Evolutionary conservation across 2,113 vertebrate species (phyloP), one percentile per base, ranked within the genome.

Genomic region (Cynoglossus semilaevis): DNA sequence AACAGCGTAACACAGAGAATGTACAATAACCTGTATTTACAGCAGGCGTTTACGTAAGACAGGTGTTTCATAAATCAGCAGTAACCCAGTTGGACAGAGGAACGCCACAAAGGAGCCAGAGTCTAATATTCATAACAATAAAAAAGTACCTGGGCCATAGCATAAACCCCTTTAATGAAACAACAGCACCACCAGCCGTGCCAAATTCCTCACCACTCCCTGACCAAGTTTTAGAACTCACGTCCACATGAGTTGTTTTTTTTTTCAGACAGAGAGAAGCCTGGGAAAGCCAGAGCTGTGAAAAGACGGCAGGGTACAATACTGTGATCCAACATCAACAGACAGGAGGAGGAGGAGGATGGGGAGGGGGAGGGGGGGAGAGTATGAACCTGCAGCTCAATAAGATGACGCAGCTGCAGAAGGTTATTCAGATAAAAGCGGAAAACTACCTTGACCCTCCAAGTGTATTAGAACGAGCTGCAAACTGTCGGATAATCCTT

Each of bases 251-350:
- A 42, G 71, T 76, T 88, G 63, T 79, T 76, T 43, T n/a, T 9
- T 45, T 37, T 52, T 8, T 11, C 38, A 4, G 51, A 71, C 17
- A 47, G 42, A 4, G 65, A 84, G 75, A 84, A 34, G 71, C 80
- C 67, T 87, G 85, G 77, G 82, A 88, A 87, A 37, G 34, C 9
- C 37, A 8, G 56, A 48, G 60, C 54, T 64, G 55, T 1, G 42
- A 42, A 10, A 44, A 29, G 19, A 56, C 1, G 47, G 61, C 47
- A 73, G 8, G 46, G 15, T 46, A 51, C 18, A 58, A 58, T 54
- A 51, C 43, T 38, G 43, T 55, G 9, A 78, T 57, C 60, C 71
- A 75, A 71, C 48, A 71, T 77, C 75, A 79, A 72, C 70, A 72
- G 9, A 38, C 40, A 45, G 52, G 46, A 45, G 9, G 56, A 67